Percentiles rank a stretch among this genome's conserved stretches.
These are phyloP conservation scores for Euphydryas editha DNA, from an alignment of 2,888 invertebrate genomes.

Conservation along the genomic window DNA sequence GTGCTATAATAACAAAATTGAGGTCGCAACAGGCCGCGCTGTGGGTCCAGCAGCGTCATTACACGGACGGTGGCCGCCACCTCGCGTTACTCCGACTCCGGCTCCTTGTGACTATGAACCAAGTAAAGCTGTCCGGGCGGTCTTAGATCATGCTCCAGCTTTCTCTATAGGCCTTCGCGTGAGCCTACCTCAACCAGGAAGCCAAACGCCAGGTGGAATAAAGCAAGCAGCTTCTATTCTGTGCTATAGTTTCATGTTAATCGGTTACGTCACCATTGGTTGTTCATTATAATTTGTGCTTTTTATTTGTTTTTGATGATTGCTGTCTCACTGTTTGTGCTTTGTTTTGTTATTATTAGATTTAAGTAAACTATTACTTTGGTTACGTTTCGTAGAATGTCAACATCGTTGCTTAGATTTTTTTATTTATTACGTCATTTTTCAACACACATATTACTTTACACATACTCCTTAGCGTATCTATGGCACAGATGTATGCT, in stretches of 20 bases:
- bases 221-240: conserved; percentile 11
- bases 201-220: conserved; percentile 81
- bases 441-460: background rate
- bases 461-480: too few species aligned
- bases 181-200: conserved; percentile 69
- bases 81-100: conserved; percentile 87
- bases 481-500: too few species aligned
- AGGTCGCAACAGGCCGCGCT: conserved; percentile 81
- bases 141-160: conserved; percentile 82
- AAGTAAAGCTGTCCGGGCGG: conserved; percentile 85
- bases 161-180: conserved; percentile 86
- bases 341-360: background rate
- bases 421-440: background rate
- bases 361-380: background rate
- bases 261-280: background rate
- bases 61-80: conserved; percentile 90
- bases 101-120: conserved; percentile 96
- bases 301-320: background rate
- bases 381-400: too few species aligned
- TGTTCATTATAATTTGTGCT: background rate
- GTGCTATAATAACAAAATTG: conserved; percentile 15
- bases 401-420: too few species aligned
- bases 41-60: conserved; percentile 90
- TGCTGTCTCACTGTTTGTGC: background rate
- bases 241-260: background rate